Conservation (phyloP, 2,888 invertebrate genomes). For the Cordilura impudica region DNA sequence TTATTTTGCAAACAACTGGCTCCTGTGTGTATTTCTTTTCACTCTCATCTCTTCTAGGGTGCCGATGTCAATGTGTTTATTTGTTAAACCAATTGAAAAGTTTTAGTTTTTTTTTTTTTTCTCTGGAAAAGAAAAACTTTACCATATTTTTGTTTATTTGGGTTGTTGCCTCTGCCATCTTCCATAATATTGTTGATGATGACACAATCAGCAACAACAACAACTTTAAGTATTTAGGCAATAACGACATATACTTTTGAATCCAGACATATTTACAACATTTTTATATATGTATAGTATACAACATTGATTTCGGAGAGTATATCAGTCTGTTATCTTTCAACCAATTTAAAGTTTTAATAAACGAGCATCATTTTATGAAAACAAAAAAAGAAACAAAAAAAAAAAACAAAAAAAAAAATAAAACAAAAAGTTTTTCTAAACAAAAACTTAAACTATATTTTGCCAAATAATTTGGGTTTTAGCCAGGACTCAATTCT, state of each 20-base stretch:
- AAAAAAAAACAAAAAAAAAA: background rate
- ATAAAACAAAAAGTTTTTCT: background rate
- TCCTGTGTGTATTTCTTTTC: background rate
- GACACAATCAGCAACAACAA: background rate
- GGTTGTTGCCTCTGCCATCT: background rate
- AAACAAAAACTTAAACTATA: background rate
- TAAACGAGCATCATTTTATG: constrained; percentile 32
- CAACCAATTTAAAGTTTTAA: constrained; percentile 37
- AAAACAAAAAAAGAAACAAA: background rate
- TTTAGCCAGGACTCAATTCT: background rate
- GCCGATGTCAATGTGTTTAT: constrained; percentile 58
- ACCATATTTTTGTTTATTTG: constrained; percentile 9
- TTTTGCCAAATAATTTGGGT: background rate
- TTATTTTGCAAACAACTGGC: constrained; percentile 20
- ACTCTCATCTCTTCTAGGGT: constrained; percentile 16
- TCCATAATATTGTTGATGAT: constrained; percentile 2
- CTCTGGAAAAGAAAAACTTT: constrained; percentile 7
- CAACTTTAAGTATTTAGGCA: background rate
- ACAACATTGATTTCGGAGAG: background rate
- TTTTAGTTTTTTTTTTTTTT: constrained; percentile 39
- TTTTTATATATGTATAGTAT: background rate
- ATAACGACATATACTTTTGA: constrained; percentile 4
- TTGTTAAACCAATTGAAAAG: constrained; percentile 64
- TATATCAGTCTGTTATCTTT: constrained; percentile 30
- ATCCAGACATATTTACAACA: background rate